Conservation (phyloP, 2,888 invertebrate genomes). For the Lasioglossum lativentre region DNA sequence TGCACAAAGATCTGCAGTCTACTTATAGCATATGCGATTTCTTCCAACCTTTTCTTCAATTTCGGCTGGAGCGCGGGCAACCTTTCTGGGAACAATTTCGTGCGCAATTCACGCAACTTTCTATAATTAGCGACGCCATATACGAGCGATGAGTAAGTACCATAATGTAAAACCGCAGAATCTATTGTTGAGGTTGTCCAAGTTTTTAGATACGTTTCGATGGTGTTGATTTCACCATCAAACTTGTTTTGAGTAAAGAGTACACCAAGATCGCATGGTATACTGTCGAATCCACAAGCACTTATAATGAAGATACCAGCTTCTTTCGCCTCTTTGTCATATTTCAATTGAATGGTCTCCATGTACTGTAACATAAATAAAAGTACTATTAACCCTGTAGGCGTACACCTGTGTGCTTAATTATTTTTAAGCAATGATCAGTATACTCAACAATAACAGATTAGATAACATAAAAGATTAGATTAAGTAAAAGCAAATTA, state of each 20-base stretch:
- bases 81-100: constrained; percentile 88
- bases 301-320: constrained; percentile 95
- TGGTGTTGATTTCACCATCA: constrained; percentile 90
- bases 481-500: constrained; percentile 6
- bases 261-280: constrained; percentile 95
- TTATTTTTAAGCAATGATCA: too few relatives aligned
- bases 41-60: constrained; percentile 86
- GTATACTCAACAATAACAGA: too few relatives aligned
- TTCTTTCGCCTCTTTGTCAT: constrained; percentile 90
- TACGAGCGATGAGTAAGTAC: constrained; percentile 96
- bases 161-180: constrained; percentile 89
- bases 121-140: constrained; percentile 89
- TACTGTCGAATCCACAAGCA: constrained; percentile 97
- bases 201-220: constrained; percentile 89
- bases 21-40: constrained; percentile 8
- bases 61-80: constrained; percentile 88
- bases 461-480: neutral
- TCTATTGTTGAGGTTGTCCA: constrained; percentile 71
- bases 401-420: neutral
- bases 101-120: constrained; percentile 89
- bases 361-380: constrained; percentile 88
- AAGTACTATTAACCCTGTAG: neutral
- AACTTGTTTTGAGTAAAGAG: constrained; percentile 92
- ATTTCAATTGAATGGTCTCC: constrained; percentile 93
- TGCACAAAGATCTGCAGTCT: neutral